Conservation (phyloP, 2,888 invertebrate species). For the Eristalis tenax region DNA sequence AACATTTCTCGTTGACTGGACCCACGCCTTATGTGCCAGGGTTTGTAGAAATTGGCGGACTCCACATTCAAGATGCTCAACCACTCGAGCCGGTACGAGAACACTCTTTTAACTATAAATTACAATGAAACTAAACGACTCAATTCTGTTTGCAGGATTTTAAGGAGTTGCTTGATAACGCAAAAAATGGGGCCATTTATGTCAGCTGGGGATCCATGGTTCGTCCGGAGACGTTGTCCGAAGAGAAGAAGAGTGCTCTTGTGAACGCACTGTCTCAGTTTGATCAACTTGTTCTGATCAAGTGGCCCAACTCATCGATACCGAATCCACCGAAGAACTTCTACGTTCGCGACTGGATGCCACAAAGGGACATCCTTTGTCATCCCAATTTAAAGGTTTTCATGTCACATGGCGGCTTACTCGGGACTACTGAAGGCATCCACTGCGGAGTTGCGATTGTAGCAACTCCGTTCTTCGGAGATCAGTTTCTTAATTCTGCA, state of each 20-base stretch:
- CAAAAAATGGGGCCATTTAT: conserved; percentile 84
- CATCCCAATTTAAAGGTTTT: conserved; percentile 86
- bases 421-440: conserved; percentile 86
- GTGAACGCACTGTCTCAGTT: conserved; percentile 83
- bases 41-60: conserved; percentile 83
- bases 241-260: conserved; percentile 82
- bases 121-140: background rate
- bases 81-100: conserved; percentile 75
- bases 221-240: conserved; percentile 83
- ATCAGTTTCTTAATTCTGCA: conserved; percentile 84
- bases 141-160: conserved; percentile 79
- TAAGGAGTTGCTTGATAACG: conserved; percentile 82
- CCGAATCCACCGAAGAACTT: conserved; percentile 84
- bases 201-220: conserved; percentile 88
- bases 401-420: conserved; percentile 87
- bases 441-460: conserved; percentile 85
- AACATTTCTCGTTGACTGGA: conserved; percentile 82
- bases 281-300: conserved; percentile 85
- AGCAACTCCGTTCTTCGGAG: conserved; percentile 86
- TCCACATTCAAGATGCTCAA: conserved; percentile 79
- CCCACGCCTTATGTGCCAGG: conserved; percentile 80
- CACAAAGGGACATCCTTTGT: conserved; percentile 87
- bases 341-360: conserved; percentile 85
- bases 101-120: background rate
- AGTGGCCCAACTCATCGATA: conserved; percentile 84